Evolutionary conservation across 2,797 vertebrate genomes (phyloP).

Genomic region (Vespertilio murinus): DNA sequence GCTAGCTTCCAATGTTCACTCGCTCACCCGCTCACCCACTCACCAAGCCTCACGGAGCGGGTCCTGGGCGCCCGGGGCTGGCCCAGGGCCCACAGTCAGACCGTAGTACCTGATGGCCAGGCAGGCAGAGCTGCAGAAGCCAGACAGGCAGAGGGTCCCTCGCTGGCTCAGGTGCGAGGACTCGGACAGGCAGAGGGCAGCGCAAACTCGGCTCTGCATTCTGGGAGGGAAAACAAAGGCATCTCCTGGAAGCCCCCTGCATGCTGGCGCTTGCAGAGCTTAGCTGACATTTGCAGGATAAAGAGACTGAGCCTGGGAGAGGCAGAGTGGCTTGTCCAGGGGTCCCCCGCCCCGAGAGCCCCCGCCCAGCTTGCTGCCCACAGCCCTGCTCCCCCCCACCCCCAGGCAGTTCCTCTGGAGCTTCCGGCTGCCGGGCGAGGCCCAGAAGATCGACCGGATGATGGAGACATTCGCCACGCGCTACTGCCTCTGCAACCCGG

Average conservation of each 20-base stretch:
- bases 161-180: too few relatives aligned
- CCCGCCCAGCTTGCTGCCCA: background rate
- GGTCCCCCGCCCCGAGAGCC: accelerated
- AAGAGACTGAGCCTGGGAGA: background rate
- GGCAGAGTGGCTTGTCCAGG: background rate
- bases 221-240: background rate
- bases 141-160: background rate
- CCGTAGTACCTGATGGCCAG: background rate
- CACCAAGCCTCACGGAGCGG: conserved; percentile 76
- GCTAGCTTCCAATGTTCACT: background rate
- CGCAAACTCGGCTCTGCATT: accelerated
- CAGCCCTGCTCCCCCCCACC: background rate
- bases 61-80: conserved; percentile 46
- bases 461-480: conserved; percentile 95
- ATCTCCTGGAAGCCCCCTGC: too few relatives aligned
- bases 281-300: too few relatives aligned
- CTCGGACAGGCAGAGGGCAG: accelerated
- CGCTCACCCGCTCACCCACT: conserved; percentile 85
- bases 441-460: conserved; percentile 98
- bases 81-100: too few relatives aligned
- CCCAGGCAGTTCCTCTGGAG: conserved; percentile 95
- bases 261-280: conserved; percentile 73
- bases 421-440: conserved; percentile 94
- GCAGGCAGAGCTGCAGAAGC: background rate
- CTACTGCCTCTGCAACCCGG: conserved; percentile 92